These are phyloP conservation scores for Denticeps clupeoides DNA, from an alignment of 2,797 vertebrate species.

Conservation along the genomic window DNA sequence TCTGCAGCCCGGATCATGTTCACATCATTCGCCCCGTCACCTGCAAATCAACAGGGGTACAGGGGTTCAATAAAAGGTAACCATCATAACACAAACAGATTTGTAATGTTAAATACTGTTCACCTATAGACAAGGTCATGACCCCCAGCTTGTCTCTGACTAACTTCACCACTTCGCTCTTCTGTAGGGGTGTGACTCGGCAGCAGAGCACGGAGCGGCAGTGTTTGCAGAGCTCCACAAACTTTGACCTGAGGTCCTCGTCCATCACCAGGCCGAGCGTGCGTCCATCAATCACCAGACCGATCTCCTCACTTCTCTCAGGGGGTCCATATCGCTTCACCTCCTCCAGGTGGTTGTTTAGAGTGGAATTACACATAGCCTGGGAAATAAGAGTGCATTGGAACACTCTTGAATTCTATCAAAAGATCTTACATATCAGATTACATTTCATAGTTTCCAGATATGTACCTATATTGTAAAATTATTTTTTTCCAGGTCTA, in stretches of 20 bases:
- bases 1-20: constrained; percentile 96
- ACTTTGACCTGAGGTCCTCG: constrained; percentile 63
- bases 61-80: neutral
- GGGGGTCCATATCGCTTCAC: constrained; percentile 48
- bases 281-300: constrained; percentile 75
- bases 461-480: too few relatives aligned
- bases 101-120: constrained; percentile 10
- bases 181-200: constrained; percentile 78
- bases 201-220: constrained; percentile 83
- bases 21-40: constrained; percentile 91
- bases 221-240: constrained; percentile 61
- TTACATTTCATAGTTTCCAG: too few relatives aligned
- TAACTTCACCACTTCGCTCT: constrained; percentile 75
- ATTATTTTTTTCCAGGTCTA: too few relatives aligned
- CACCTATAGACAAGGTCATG: constrained; percentile 88
- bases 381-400: constrained; percentile 42
- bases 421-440: too few relatives aligned
- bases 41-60: constrained; percentile 44
- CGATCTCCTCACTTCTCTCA: constrained; percentile 38
- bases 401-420: too few relatives aligned
- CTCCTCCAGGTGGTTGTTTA: constrained; percentile 75
- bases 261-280: constrained; percentile 67
- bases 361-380: constrained; percentile 69
- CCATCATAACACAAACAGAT: neutral
- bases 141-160: constrained; percentile 63